Evolutionary conservation across 2,113 vertebrate species (phyloP), one percentile per base, ranked within the genome.

Genomic region (Anser cygnoides): DNA sequence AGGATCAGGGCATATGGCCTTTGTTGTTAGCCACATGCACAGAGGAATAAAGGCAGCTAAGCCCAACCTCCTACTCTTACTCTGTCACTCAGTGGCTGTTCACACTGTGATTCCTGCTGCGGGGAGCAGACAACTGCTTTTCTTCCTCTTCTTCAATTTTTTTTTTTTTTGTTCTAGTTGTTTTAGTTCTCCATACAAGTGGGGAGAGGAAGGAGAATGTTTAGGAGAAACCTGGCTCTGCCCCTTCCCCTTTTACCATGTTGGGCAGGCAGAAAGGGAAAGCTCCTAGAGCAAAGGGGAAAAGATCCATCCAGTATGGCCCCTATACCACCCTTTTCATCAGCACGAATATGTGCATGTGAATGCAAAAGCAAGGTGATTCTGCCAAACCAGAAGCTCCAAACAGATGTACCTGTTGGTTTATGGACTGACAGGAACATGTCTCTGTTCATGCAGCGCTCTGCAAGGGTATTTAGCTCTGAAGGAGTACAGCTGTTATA

Each of bases 1-100:
- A 74, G 88, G 70, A 90, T 89, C 66, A 62, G 62, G 96, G 72
- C 95, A 95, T 92, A 81, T 81, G 90, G 93, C 59, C 78, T 92
- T 95, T 96, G 94, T 94, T 94, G 82, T 63, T 57, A 94, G 75
- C 90, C 82, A 77, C 87, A 67, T 87, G 90, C 75, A 72, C 85
- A 2, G 6, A 77, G 43, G 90, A 88, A 86, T 95, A 95, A 90
- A 96, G 50, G 84, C 77, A 86, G 82, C 33, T 10, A 71, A 96
- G 67, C 78, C 84, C 93, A 92, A 22, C 91, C 89, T 92, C 90
- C 52, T 93, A 54, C 83, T 91, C 93, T 92, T 72, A 39, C 74
- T 92, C 76, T 92, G 91, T 94, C 89, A 78, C 84, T 92, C 91
- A 33, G 33, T 81, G 62, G 39, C 89, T 79, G 92, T 89, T 95